Percentiles rank a stretch among this genome's conserved stretches.
Conservation (phyloP, 2,113 vertebrate genomes). For the Syngnathus typhle region DNA sequence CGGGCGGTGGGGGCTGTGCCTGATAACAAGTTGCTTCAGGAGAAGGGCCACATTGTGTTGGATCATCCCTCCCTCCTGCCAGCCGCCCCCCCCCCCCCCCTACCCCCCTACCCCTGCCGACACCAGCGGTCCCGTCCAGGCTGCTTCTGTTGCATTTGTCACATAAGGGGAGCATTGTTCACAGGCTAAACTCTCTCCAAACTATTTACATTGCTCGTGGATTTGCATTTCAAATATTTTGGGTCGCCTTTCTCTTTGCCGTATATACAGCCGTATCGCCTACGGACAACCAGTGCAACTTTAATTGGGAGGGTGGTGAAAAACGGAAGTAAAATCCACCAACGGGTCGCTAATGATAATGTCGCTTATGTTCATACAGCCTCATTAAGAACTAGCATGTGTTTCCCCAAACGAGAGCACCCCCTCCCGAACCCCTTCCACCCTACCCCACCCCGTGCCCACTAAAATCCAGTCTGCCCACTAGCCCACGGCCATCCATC, state of each 20-base stretch:
- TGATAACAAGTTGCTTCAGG: conserved; percentile 99
- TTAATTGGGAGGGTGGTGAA: conserved; percentile 80
- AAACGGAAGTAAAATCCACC: conserved; percentile 2
- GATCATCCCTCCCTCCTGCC: conserved; percentile 79
- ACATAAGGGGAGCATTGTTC: conserved; percentile 97
- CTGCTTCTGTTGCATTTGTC: conserved; percentile 82
- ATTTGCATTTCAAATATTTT: conserved; percentile 88
- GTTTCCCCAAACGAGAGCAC: conserved; percentile 83
- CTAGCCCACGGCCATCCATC: conserved; percentile 78
- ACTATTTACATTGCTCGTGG: conserved; percentile 99
- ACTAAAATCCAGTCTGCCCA: conserved; percentile 61
- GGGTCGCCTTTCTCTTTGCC: conserved; percentile 32
- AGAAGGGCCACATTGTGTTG: conserved; percentile 96
- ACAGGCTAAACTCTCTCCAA: conserved; percentile 95
- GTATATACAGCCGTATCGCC: conserved; percentile 61
- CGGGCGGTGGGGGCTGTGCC: conserved; percentile 85
- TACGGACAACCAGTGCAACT: conserved; percentile 83
- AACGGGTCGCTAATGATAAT: conserved; percentile 83
- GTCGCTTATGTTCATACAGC: conserved; percentile 84
- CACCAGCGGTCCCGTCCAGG: conserved; percentile 64
- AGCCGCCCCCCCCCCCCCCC: conserved; percentile 46
- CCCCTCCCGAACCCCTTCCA: conserved; percentile 65
- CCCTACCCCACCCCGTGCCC: conserved; percentile 13
- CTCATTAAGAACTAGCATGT: conserved; percentile 91
- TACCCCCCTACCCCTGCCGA: conserved; percentile 75